Conservation (phyloP, 2,888 invertebrate species). For the Operophtera brumata region DNA sequence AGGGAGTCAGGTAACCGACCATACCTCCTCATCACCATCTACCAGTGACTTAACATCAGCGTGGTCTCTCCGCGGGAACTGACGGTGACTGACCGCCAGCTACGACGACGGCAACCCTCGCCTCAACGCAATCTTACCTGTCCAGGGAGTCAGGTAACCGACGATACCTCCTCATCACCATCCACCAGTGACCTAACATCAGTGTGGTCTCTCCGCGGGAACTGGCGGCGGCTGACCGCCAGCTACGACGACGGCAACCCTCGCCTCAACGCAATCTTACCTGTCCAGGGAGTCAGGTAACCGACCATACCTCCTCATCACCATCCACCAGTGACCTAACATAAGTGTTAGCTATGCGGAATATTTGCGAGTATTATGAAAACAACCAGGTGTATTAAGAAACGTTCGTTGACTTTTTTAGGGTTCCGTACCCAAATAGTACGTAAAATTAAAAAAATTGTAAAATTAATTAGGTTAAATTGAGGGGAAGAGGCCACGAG, state of each 20-base stretch:
- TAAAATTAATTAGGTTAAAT: no score
- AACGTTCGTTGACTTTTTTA: no score
- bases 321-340: neutral
- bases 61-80: conserved; percentile 59
- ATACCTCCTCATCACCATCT: no score
- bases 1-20: conserved; percentile 56
- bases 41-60: conserved; percentile 14
- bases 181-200: neutral
- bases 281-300: conserved; percentile 57
- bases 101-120: conserved; percentile 51
- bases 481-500: no score
- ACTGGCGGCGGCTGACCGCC: conserved; percentile 54
- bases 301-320: no score
- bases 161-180: no score
- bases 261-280: conserved; percentile 43
- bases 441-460: no score
- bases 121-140: conserved; percentile 44
- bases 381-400: no score
- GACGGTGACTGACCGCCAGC: conserved; percentile 47
- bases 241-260: conserved; percentile 50
- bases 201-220: conserved; percentile 54
- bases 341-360: conserved; percentile 43
- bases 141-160: conserved; percentile 57
- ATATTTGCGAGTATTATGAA: no score
- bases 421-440: no score